phyloP scores from a whole-genome alignment of 92 coral and sea anemone genomes.

The Epizoanthus rinbou region DNA sequence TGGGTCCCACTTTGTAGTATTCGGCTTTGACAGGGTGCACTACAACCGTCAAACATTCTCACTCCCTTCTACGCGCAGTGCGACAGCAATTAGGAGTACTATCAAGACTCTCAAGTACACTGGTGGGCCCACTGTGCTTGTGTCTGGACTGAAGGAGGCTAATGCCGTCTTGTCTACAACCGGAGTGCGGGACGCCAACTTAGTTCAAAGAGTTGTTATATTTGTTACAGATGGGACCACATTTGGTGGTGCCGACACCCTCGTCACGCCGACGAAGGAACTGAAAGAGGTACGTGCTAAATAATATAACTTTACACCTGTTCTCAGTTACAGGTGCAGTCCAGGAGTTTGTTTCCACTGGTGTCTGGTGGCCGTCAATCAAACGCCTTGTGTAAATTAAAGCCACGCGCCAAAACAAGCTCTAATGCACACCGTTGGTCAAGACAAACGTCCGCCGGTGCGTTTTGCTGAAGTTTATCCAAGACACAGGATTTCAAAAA shows the following conservation, averaged over 20 bases:
- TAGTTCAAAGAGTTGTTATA: constrained; percentile 46
- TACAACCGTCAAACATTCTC: constrained; percentile 22
- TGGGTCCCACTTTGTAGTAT: constrained; percentile 47
- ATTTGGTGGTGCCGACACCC: constrained; percentile 43
- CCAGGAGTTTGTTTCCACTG: too few species aligned
- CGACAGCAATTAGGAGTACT: constrained; percentile 28
- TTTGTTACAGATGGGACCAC: constrained; percentile 67
- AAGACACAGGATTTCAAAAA: too few species aligned
- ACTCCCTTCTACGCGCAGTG: constrained; percentile 2
- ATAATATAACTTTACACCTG: too few species aligned
- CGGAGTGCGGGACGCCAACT: constrained; percentile 42
- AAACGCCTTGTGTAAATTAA: too few species aligned
- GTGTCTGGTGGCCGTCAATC: too few species aligned
- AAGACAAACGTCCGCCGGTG: too few species aligned
- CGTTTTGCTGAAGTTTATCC: too few species aligned
- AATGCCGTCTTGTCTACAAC: constrained; percentile 30
- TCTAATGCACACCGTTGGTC: too few species aligned
- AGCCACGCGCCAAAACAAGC: too few species aligned
- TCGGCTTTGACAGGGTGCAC: constrained; percentile 40
- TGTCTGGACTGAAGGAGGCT: constrained; percentile 33
- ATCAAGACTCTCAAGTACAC: constrained; percentile 25
- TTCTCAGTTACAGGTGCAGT: too few species aligned
- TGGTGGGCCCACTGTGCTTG: constrained; percentile 42
- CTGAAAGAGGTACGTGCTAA: constrained; percentile 54
- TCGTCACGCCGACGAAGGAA: constrained; percentile 44